These are phyloP conservation scores for Resseliella maxima DNA, from an alignment of 2,888 invertebrate genomes.

Conservation along the genomic window DNA sequence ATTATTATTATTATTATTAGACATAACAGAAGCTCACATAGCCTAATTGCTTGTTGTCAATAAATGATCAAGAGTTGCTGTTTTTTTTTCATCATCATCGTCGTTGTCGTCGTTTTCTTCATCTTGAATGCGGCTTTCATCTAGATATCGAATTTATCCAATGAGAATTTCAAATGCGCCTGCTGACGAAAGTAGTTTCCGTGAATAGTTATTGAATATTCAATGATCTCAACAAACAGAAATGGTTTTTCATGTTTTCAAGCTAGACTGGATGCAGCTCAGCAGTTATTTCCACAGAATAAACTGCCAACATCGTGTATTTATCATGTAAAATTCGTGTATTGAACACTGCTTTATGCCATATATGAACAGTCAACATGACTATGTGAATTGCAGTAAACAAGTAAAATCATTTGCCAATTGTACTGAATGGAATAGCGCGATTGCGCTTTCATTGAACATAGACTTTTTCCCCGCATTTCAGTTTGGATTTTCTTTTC, in stretches of 20 bases:
- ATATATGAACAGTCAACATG: slow-evolving; percentile 33
- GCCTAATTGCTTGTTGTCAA: slow-evolving; percentile 50
- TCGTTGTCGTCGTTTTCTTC: too few relatives aligned
- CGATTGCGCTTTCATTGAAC: neutral
- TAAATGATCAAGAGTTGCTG: neutral
- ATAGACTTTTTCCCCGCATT: neutral
- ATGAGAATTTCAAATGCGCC: slow-evolving; percentile 5
- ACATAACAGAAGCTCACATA: slow-evolving; percentile 10
- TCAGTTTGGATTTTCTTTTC: slow-evolving; percentile 4
- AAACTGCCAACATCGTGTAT: slow-evolving; percentile 18
- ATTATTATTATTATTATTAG: slow-evolving; percentile 14
- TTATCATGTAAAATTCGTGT: slow-evolving; percentile 44
- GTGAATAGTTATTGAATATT: slow-evolving; percentile 34
- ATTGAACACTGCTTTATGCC: slow-evolving; percentile 22
- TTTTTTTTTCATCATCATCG: neutral
- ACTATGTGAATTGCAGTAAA: neutral
- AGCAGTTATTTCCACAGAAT: slow-evolving; percentile 18
- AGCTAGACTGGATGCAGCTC: neutral
- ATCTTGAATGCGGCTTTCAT: neutral
- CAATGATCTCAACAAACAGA: neutral
- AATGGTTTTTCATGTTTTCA: neutral
- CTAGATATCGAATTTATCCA: neutral
- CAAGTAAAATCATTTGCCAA: neutral
- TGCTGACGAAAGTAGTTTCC: slow-evolving; percentile 30
- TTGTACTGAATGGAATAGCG: neutral